phyloP scores from a whole-genome alignment of 2,888 invertebrate species.

The Branchellion lobata region DNA sequence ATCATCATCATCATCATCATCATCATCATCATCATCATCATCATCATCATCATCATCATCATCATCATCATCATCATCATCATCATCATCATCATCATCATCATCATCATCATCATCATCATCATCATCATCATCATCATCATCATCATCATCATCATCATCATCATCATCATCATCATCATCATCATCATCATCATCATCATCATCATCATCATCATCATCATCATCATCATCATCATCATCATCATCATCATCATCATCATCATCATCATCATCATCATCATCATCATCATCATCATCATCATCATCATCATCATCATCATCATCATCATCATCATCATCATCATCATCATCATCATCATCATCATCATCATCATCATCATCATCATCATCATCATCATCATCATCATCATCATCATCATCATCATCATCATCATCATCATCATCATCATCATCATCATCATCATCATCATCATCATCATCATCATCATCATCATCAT shows the following conservation, averaged over 20 bases:
- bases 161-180: constrained; percentile 39
- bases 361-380: constrained; percentile 36
- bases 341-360: constrained; percentile 40
- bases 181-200: constrained; percentile 36
- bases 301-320: constrained; percentile 37
- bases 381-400: constrained; percentile 41
- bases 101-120: constrained; percentile 38
- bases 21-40: constrained; percentile 37
- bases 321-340: constrained; percentile 37
- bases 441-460: constrained; percentile 42
- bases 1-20: constrained; percentile 38
- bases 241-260: constrained; percentile 38
- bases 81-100: constrained; percentile 37
- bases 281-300: constrained; percentile 38
- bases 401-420: constrained; percentile 36
- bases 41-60: constrained; percentile 37
- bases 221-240: constrained; percentile 37
- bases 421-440: constrained; percentile 41
- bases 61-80: constrained; percentile 38
- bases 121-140: constrained; percentile 37
- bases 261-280: constrained; percentile 36
- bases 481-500: constrained; percentile 44
- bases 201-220: constrained; percentile 38
- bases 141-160: constrained; percentile 36
- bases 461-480: constrained; percentile 44